Base-by-base conservation (phyloP, 2,797 vertebrate species). In the Halcyon smyrnensis region DNA sequence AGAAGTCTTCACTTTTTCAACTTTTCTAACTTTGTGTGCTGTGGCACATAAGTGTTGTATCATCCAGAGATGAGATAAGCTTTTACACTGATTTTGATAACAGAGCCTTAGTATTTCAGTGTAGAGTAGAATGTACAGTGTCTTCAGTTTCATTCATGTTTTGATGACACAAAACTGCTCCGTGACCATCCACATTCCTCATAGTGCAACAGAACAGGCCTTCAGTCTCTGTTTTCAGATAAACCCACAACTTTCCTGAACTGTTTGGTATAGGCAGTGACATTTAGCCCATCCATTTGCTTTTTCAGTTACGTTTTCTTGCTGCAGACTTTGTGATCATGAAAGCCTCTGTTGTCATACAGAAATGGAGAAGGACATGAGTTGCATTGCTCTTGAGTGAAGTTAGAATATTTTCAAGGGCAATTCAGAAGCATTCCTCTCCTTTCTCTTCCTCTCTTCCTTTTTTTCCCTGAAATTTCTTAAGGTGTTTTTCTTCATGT, bases 241-340 rank as follows among this genome's bases (percentile, higher is more conserved):
- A 69, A 92, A 75, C 39, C 1, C 25, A 34, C 16, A 13, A 7
- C 50, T 96, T 88, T 90, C 75, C 74, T 90, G 75, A 88, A 70
- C 53, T 82, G 92, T 93, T 93, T 95, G n/a, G 74, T 90, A n/a
- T 64, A 87, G 73, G n/a, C 69, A 65, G 13, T 94, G 91, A 90
- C 69, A 84, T 93, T 93, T 96, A 89, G 69, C 73, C 57, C 68
- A 76, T 78, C 54, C 43, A 30, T 89, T 95, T 92, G 68, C 81
- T 83, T 91, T 39, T 80, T 91, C 78, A 56, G 36, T 86, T 91
- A 45, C 3, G 60, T 78, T 82, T 84, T 82, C 73, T 87, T 78
- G 8, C 57, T 50, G 39, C 60, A 43, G 6, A 68, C 23, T 95
- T 76, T 71, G 23, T 19, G 16, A 30, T 84, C 53, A 41, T 83